Evolutionary conservation across 2,797 vertebrate species (phyloP).

Genomic region (Zenarchopterus dispar): DNA sequence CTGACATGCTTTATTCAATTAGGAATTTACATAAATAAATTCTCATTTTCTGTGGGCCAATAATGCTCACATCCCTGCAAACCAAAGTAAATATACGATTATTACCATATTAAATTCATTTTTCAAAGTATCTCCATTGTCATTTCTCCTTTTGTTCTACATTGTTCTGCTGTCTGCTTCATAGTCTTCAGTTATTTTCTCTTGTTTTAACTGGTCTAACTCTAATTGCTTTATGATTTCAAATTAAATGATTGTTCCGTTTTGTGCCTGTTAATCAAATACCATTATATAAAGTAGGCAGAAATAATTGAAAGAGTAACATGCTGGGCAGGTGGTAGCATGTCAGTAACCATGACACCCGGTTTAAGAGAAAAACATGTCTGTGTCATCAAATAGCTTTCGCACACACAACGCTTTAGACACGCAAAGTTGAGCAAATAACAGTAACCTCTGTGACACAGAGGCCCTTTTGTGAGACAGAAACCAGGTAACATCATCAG

Average conservation of each 20-base stretch:
- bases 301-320: conserved; percentile 83
- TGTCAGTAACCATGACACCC: conserved; percentile 87
- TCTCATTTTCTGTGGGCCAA: conserved; percentile 86
- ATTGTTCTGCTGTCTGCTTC: conserved; percentile 52
- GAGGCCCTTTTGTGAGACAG: conserved; percentile 81
- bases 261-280: conserved; percentile 86
- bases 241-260: conserved; percentile 84
- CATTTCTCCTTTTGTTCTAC: conserved; percentile 75
- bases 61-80: conserved; percentile 87
- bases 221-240: conserved; percentile 87
- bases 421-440: conserved; percentile 89
- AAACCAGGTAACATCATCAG: conserved; percentile 82
- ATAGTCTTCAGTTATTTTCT: conserved; percentile 66
- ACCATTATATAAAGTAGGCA: conserved; percentile 85
- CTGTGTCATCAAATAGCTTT: conserved; percentile 85
- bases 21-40: conserved; percentile 90
- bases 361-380: conserved; percentile 80
- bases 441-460: conserved; percentile 78
- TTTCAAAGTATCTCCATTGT: conserved; percentile 85
- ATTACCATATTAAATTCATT: conserved; percentile 88
- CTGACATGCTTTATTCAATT: conserved; percentile 88
- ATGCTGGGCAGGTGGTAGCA: conserved; percentile 90
- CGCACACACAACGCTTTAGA: conserved; percentile 85
- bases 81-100: conserved; percentile 89
- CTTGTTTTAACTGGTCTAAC: conserved; percentile 70